These are phyloP conservation scores for Progne subis DNA, from an alignment of 2,113 vertebrate genomes.

Conservation along the genomic window DNA sequence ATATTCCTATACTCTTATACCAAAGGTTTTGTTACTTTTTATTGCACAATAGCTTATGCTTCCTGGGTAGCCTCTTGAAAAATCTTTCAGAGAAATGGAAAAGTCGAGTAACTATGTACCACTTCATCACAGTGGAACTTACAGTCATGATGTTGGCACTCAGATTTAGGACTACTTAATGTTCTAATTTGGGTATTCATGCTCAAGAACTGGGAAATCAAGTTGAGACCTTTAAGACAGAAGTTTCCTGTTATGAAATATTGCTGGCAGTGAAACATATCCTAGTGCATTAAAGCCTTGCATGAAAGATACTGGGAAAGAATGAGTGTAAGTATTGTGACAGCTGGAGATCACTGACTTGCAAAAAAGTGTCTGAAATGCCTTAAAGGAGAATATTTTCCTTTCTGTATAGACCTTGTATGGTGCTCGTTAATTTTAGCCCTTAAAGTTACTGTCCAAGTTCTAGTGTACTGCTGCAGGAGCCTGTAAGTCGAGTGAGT, in stretches of 20 bases:
- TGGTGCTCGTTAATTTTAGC: neutral
- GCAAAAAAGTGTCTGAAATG: neutral
- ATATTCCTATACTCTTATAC: too few species aligned
- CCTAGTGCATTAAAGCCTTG: neutral
- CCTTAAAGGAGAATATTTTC: neutral
- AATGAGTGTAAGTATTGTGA: neutral
- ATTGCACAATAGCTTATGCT: neutral
- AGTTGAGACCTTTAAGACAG: neutral
- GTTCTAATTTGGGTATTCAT: conserved; percentile 5
- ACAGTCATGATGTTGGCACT: neutral
- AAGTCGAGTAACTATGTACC: neutral
- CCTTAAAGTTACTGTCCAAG: neutral
- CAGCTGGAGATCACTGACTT: conserved; percentile 9
- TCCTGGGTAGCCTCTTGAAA: neutral
- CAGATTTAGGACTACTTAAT: neutral
- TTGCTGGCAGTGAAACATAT: neutral
- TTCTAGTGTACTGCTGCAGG: neutral
- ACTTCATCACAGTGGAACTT: neutral
- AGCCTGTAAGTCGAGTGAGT: neutral
- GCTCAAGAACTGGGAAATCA: neutral
- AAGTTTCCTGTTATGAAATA: conserved; percentile 4
- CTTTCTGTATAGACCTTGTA: neutral
- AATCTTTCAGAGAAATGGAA: neutral
- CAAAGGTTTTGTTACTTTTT: neutral
- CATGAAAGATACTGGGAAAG: neutral